Percentiles rank a stretch among this genome's conserved stretches.
Evolutionary conservation across 2,113 vertebrate species (phyloP).

Genomic region (Natator depressus): DNA sequence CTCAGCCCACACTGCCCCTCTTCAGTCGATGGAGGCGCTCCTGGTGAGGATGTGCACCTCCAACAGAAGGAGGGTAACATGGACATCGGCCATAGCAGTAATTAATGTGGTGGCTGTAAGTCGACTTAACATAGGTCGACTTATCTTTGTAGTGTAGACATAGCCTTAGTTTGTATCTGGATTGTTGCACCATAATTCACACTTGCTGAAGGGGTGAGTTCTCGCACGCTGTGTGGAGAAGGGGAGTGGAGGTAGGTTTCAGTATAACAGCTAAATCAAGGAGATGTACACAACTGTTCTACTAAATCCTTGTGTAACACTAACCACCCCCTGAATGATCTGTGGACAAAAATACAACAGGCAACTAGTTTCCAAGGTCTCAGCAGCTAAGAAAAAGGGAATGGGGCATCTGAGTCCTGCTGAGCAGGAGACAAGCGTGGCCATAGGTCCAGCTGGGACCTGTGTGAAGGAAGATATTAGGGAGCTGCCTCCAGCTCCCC

Average conservation of each 20-base stretch:
- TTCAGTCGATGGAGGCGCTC: no score
- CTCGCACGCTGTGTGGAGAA: not conserved
- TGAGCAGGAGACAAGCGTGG: not conserved
- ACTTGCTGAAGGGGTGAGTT: not conserved
- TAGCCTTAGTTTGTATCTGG: not conserved
- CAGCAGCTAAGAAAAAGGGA: not conserved
- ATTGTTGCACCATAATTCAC: not conserved
- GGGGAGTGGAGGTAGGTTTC: conserved; percentile 17
- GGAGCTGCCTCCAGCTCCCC: not conserved
- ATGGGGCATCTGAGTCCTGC: not conserved
- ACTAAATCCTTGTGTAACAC: not conserved
- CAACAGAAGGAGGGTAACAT: no score
- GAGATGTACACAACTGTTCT: not conserved
- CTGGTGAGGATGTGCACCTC: no score
- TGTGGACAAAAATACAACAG: not conserved
- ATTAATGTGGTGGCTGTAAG: no score
- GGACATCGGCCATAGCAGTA: no score
- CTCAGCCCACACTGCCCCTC: no score
- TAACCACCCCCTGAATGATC: not conserved
- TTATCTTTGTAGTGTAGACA: no score
- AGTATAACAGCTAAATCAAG: conserved; percentile 41
- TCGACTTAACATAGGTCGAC: no score
- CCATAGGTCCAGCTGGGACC: not conserved
- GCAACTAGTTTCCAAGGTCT: not conserved
- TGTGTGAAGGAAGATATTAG: not conserved